Evolutionary conservation across 2,888 invertebrate genomes (phyloP).

Genomic region (Drosophila neotestacea): DNA sequence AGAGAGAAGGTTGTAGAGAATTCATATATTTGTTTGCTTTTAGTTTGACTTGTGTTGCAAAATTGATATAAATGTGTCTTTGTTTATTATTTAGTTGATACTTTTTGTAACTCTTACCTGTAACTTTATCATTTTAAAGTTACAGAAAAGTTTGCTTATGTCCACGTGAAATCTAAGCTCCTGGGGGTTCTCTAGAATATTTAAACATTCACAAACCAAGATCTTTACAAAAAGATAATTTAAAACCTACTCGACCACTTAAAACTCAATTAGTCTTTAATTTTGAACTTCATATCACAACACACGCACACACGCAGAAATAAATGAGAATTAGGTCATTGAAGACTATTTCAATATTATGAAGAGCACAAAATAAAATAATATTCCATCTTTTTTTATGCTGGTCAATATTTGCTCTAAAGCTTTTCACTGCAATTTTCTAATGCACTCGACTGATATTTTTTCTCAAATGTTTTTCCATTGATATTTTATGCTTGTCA

Average conservation of each 20-base stretch:
- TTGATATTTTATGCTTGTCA: conserved; percentile 3
- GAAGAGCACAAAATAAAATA: conserved; percentile 6
- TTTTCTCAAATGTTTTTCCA: conserved; percentile 12
- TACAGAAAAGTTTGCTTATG: conserved; percentile 3
- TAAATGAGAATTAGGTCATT: conserved; percentile 33
- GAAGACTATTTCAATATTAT: conserved; percentile 7
- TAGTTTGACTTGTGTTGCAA: conserved; percentile 55
- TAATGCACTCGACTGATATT: conserved; percentile 39
- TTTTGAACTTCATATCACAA: not conserved
- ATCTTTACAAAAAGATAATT: not conserved
- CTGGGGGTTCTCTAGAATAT: not conserved
- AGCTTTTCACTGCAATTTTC: conserved; percentile 43
- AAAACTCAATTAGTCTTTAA: conserved; percentile 5
- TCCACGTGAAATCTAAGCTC: not conserved
- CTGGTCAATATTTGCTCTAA: conserved; percentile 26
- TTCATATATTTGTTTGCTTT: conserved; percentile 63
- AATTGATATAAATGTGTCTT: conserved; percentile 61
- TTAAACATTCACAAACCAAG: not conserved
- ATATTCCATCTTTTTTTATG: not conserved
- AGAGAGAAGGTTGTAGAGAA: conserved; percentile 24
- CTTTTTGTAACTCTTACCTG: conserved; percentile 16
- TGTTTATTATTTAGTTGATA: conserved; percentile 50
- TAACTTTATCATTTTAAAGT: conserved; percentile 22
- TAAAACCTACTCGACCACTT: not conserved
- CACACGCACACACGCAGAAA: not conserved